Conservation (phyloP, 30 jellyfish, hydroid and myxozoan species). For the Aurelia aurita complex sp. Pacific region DNA sequence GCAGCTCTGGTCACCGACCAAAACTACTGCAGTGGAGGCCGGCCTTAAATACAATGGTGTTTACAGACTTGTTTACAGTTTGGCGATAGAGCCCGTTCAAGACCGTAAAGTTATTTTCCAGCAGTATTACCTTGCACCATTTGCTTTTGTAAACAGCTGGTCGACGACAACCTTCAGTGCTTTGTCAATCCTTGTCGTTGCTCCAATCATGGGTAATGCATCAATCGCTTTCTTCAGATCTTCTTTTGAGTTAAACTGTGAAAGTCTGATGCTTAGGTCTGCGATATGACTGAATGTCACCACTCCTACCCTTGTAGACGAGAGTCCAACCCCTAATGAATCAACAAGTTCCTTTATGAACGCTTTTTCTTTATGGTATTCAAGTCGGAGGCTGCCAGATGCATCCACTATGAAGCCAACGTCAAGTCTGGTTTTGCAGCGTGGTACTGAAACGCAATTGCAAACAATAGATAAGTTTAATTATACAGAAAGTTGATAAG, state of each 20-base stretch:
- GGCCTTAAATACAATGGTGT: no score
- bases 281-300: constrained; percentile 69
- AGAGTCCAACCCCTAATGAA: constrained; percentile 48
- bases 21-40: no score
- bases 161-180: constrained; percentile 66
- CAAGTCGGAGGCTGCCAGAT: constrained; percentile 70
- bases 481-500: no score
- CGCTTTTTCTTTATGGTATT: constrained; percentile 67
- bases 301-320: constrained; percentile 64
- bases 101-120: no score
- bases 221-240: constrained; percentile 75
- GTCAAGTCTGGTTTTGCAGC: constrained; percentile 78
- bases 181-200: constrained; percentile 79
- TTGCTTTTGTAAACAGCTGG: constrained; percentile 44
- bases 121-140: constrained; percentile 60
- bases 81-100: no score
- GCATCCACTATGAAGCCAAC: constrained; percentile 77
- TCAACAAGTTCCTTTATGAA: constrained; percentile 62
- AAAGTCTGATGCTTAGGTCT: constrained; percentile 64
- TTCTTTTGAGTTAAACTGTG: constrained; percentile 36
- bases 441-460: constrained; percentile 26
- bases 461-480: no score
- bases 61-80: no score
- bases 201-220: constrained; percentile 63
- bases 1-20: no score